A percentile compares a stretch with the other conserved stretches of the same genome.
Conservation (phyloP, 2,797 vertebrate species). For the Melanotaenia pygmaea region DNA sequence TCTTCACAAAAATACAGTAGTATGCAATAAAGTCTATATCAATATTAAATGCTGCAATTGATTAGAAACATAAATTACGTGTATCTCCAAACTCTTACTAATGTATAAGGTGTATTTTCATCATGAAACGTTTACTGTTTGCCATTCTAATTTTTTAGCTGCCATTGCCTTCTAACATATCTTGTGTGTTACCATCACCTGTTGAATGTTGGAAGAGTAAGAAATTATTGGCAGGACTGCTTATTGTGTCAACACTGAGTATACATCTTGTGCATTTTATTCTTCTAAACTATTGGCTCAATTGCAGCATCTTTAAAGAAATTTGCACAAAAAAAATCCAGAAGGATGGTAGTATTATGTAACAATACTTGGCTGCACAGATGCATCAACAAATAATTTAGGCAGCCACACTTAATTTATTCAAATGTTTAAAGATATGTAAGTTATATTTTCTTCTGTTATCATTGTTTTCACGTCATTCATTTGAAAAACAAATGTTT, state of each 20-base stretch:
- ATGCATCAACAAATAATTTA: conserved; percentile 20
- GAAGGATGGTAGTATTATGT: conserved; percentile 17
- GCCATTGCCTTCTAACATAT: conserved; percentile 7
- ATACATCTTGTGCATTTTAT: neutral
- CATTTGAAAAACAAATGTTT: conserved; percentile 8
- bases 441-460: too few species aligned
- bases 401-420: conserved; percentile 11
- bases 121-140: neutral
- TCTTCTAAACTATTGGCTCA: conserved; percentile 6
- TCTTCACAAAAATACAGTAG: too few species aligned
- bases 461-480: neutral
- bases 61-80: too few species aligned
- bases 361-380: conserved; percentile 16
- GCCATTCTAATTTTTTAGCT: neutral
- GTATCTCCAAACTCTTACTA: neutral
- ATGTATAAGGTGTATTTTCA: too few species aligned
- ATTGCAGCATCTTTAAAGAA: conserved; percentile 20
- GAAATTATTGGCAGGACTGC: conserved; percentile 2
- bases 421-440: neutral
- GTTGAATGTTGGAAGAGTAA: conserved; percentile 8
- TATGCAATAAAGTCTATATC: neutral
- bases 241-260: neutral
- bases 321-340: conserved; percentile 6
- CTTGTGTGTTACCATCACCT: conserved; percentile 15
- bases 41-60: neutral